Evolutionary conservation across 1,140 invertebrate species (phyloP).

Genomic region (Aporrectodea caliginosa): DNA sequence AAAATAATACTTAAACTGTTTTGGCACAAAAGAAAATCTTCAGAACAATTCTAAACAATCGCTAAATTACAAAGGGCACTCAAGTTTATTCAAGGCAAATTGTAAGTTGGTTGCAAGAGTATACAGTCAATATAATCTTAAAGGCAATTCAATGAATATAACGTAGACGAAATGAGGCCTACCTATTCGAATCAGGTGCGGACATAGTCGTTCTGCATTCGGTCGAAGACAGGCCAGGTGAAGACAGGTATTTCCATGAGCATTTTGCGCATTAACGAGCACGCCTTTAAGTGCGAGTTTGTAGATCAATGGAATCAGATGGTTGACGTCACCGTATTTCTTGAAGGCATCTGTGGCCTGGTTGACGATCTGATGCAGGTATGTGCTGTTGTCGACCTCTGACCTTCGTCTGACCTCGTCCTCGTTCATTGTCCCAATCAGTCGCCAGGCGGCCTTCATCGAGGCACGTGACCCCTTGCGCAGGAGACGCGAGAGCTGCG

Average conservation of each 20-base stretch:
- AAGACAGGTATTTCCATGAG: slow-evolving; percentile 34
- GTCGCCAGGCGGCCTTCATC: slow-evolving; percentile 8
- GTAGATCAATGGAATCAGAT: slow-evolving; percentile 33
- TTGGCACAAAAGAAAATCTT: too few species aligned
- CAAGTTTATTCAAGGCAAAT: too few species aligned
- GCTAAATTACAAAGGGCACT: too few species aligned
- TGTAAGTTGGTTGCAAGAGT: neutral
- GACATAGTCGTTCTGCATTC: slow-evolving; percentile 23
- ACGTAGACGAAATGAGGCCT: neutral
- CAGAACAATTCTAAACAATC: too few species aligned
- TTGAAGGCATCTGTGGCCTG: slow-evolving; percentile 23
- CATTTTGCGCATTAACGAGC: slow-evolving; percentile 35
- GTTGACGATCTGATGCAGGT: slow-evolving; percentile 29
- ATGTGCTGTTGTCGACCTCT: slow-evolving; percentile 20
- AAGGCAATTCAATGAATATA: neutral
- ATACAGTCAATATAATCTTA: neutral
- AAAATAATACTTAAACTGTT: too few species aligned
- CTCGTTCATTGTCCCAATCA: slow-evolving; percentile 3
- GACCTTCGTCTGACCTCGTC: slow-evolving; percentile 9
- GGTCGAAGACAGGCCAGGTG: slow-evolving; percentile 36
- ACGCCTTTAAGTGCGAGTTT: slow-evolving; percentile 31
- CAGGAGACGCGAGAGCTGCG: neutral
- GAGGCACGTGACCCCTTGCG: slow-evolving; percentile 8
- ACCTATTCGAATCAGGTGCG: slow-evolving; percentile 35
- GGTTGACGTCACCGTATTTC: slow-evolving; percentile 13